Percentiles rank a stretch among this genome's conserved stretches.
Evolutionary conservation across 2,113 vertebrate genomes (phyloP).

Genomic region (Equus przewalskii): DNA sequence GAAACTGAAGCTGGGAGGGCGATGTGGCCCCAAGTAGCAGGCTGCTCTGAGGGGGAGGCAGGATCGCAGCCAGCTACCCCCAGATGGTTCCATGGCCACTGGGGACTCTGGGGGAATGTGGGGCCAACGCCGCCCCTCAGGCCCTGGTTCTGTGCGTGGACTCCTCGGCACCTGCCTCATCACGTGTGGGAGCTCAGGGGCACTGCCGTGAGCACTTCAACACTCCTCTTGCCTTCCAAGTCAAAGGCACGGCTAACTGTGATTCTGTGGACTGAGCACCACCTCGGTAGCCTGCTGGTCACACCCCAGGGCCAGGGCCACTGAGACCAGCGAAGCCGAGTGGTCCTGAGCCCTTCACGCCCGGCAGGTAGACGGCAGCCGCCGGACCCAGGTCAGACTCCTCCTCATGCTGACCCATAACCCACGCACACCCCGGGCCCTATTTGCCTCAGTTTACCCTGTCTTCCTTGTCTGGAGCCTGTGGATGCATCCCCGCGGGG

Average conservation of each 20-base stretch:
- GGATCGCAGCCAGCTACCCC: not conserved
- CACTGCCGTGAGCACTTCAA: not conserved
- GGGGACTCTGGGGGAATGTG: not conserved
- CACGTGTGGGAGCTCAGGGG: not conserved
- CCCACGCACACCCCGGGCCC: not conserved
- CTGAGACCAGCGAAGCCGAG: not conserved
- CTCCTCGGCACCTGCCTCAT: fast-evolving
- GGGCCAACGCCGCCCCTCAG: too few species aligned
- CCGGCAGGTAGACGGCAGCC: not conserved
- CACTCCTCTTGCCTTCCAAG: not conserved
- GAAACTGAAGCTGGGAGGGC: not conserved
- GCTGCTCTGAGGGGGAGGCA: not conserved
- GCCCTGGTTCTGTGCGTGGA: not conserved
- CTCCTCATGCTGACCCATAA: not conserved
- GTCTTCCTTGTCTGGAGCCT: not conserved
- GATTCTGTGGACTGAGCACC: not conserved
- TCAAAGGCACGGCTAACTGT: not conserved
- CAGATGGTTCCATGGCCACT: not conserved
- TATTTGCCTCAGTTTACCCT: not conserved
- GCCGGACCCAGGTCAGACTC: not conserved
- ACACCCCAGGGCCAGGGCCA: not conserved
- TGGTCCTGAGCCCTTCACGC: not conserved
- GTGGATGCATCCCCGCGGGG: fast-evolving
- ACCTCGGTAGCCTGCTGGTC: not conserved
- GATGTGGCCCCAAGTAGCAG: fast-evolving